Evolutionary conservation across 2,888 invertebrate species (phyloP).

Genomic region (Helobdella robusta): DNA sequence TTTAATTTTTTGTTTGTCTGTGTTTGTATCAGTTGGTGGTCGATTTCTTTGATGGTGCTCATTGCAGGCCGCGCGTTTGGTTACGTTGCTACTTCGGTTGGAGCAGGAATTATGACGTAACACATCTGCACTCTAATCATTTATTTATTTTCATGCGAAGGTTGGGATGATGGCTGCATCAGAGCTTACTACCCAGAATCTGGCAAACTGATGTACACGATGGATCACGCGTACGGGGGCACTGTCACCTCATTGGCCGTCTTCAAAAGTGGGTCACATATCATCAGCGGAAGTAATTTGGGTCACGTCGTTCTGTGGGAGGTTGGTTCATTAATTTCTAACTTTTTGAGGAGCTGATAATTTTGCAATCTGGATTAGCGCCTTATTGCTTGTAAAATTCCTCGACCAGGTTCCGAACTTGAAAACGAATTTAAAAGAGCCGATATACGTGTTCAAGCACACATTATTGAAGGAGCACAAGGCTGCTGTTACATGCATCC

Average conservation of each 20-base stretch:
- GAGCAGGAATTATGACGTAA: too few relatives aligned
- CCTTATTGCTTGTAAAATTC: too few relatives aligned
- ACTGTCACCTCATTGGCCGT: constrained; percentile 74
- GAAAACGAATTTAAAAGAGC: background rate
- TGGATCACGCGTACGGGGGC: constrained; percentile 76
- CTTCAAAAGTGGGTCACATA: constrained; percentile 60
- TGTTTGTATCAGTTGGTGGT: too few relatives aligned
- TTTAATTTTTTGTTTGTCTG: too few relatives aligned
- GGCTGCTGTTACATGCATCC: constrained; percentile 72
- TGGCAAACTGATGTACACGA: constrained; percentile 69
- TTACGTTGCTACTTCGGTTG: too few relatives aligned
- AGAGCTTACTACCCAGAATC: constrained; percentile 55
- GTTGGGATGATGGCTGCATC: constrained; percentile 52
- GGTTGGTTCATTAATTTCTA: constrained; percentile 26
- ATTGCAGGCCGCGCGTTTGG: too few relatives aligned
- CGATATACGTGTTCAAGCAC: constrained; percentile 49
- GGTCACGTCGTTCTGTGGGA: constrained; percentile 60
- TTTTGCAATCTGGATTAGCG: too few relatives aligned
- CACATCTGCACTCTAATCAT: too few relatives aligned
- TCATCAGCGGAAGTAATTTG: constrained; percentile 81
- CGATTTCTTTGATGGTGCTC: too few relatives aligned
- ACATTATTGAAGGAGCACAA: constrained; percentile 77
- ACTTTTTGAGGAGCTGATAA: too few relatives aligned
- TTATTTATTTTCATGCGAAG: constrained; percentile 37
- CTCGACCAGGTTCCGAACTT: background rate